Evolutionary conservation across 2,113 vertebrate genomes (phyloP), one percentile per base, ranked within the genome.

Genomic region (Carettochelys insculpta): DNA sequence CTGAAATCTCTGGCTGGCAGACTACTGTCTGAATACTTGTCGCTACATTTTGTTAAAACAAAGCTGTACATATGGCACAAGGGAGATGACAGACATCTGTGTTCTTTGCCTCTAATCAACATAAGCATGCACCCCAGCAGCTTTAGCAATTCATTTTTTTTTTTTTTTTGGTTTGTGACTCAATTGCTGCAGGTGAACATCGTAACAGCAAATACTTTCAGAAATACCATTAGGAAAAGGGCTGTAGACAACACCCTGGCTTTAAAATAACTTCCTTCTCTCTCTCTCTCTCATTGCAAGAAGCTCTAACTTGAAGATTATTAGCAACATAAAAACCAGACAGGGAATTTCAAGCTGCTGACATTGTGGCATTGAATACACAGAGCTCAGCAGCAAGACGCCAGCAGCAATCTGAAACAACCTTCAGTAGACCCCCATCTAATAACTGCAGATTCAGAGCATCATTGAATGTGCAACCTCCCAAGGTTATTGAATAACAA

Each of bases 401-500:
- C 97, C 96, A 88, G 86, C 34, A 97, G 96, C 96, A 94, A 95
- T 96, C 86, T 94, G 85, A 96, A 95, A 89, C 73, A 93, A 93
- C 71, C 94, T 96, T 96, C 80, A 75, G 52, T 56, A 92, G 90
- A 88, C 80, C 51, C 90, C 77, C 52, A 83, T 78, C 94, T 95
- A 96, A 97, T 95, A 97, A 94, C 91, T 88, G 68, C 68, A 1
- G 82, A 96, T 96, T 97, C 94, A 93, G 93, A 97, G 91, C 68
- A 78, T 94, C 95, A 88, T 81, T 96, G 96, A 78, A 91, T 96
- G 52, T 83, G 79, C 83, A 94, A 31, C 85, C 87, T 96, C 91
- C 94, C 96, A 98, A 97, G 97, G 98, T 98, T 98, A 98, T 54
- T 79, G 90, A 96, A 95, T 91, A 97, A 95, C 95, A 97, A 93